These are phyloP conservation scores for Sarcophaga subvicina DNA, from an alignment of 2,888 invertebrate species.

Conservation along the genomic window DNA sequence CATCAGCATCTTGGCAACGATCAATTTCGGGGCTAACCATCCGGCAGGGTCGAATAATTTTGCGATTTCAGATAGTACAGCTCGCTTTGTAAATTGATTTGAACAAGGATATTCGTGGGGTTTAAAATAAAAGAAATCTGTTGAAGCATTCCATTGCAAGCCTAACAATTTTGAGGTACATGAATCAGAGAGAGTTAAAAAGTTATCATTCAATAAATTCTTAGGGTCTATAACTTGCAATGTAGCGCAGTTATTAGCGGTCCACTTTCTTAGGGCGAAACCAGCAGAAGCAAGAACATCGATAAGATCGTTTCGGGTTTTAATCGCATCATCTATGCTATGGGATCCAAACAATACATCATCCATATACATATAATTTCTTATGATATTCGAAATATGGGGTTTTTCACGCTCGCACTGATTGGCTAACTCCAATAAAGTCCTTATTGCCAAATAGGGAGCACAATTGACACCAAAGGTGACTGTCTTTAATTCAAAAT, in stretches of 20 bases:
- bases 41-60: no score
- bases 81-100: background rate
- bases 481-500: conserved; percentile 7
- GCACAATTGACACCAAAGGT: background rate
- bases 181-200: background rate
- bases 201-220: background rate
- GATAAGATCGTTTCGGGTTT: background rate
- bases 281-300: background rate
- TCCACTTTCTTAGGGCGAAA: background rate
- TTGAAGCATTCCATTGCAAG: background rate
- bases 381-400: background rate
- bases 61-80: background rate
- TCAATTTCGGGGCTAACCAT: no score
- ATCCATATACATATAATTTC: no score
- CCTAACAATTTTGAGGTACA: background rate
- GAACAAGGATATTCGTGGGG: background rate
- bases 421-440: background rate
- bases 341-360: no score
- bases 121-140: background rate
- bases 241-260: background rate
- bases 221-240: background rate
- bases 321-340: no score
- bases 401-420: background rate
- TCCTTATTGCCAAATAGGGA: background rate
- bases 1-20: background rate